These are phyloP conservation scores for Aegotheles bennettii DNA, from an alignment of 2,113 vertebrate genomes.

Conservation along the genomic window DNA sequence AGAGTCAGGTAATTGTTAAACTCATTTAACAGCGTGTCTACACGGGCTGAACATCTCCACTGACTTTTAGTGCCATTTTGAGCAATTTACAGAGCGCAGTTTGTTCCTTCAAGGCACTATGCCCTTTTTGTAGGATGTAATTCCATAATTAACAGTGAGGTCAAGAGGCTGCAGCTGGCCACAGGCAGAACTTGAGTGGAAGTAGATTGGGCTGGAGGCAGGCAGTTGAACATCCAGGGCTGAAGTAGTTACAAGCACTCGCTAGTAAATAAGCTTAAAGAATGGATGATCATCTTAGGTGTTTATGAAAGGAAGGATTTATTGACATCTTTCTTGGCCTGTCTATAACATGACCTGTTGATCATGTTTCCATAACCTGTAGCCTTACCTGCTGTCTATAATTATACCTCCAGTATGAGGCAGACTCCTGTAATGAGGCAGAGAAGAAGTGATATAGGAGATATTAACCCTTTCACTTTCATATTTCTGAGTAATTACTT, in stretches of 20 bases:
- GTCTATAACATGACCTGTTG: neutral
- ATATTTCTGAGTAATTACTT: neutral
- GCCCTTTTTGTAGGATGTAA: neutral
- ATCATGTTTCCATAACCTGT: neutral
- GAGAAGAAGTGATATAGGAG: neutral
- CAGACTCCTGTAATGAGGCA: neutral
- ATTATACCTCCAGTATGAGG: neutral
- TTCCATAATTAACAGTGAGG: neutral
- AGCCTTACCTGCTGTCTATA: neutral
- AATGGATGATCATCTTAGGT: neutral
- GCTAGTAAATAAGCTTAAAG: neutral
- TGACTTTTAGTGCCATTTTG: neutral
- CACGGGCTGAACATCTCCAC: neutral
- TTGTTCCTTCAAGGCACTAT: neutral
- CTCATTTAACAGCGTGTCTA: neutral
- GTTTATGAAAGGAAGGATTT: neutral
- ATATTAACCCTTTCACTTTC: neutral
- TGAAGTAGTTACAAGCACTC: neutral
- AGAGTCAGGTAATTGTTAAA: neutral
- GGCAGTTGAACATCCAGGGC: neutral
- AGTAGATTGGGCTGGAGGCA: neutral
- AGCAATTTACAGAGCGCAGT: neutral
- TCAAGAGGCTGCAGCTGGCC: neutral
- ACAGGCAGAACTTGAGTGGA: neutral
- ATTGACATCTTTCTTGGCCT: neutral